These are phyloP conservation scores for Phyllostomus discolor DNA, from an alignment of 2,113 vertebrate genomes.

Conservation along the genomic window DNA sequence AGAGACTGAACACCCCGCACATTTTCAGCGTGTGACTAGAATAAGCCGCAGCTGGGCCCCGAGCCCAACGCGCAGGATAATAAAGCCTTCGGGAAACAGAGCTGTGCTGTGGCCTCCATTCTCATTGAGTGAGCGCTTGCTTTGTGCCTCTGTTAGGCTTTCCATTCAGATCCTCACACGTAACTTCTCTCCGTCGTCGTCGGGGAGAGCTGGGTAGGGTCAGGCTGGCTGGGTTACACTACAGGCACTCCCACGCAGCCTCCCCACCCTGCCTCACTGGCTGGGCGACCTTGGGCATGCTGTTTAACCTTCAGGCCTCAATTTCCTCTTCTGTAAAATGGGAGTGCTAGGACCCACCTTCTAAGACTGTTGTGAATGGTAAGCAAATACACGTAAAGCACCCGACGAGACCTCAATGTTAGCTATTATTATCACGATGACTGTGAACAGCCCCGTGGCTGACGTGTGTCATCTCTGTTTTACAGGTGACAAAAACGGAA, in stretches of 20 bases:
- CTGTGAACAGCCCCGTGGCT: not conserved
- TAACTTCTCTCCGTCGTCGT: not conserved
- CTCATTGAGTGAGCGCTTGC: not conserved
- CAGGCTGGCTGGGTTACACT: not conserved
- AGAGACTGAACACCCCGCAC: conserved; percentile 57
- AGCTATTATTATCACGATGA: too few relatives aligned
- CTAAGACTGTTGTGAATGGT: not conserved
- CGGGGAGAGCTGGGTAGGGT: not conserved
- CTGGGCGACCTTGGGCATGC: not conserved
- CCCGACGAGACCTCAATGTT: not conserved
- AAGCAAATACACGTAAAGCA: not conserved
- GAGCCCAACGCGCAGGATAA: not conserved
- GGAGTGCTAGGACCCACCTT: not conserved
- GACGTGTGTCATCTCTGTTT: not conserved
- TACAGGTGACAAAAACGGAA: not conserved
- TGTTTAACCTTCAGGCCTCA: not conserved
- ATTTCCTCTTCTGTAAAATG: conserved; percentile 32
- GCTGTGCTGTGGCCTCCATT: not conserved
- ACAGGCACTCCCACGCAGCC: not conserved
- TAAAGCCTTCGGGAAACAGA: not conserved
- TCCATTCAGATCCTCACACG: not conserved
- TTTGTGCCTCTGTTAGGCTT: not conserved
- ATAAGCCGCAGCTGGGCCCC: conserved; percentile 25
- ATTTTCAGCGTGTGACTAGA: conserved; percentile 56
- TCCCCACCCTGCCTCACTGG: not conserved